Conservation (phyloP, 2,113 vertebrate genomes). For the Macrotus californicus region DNA sequence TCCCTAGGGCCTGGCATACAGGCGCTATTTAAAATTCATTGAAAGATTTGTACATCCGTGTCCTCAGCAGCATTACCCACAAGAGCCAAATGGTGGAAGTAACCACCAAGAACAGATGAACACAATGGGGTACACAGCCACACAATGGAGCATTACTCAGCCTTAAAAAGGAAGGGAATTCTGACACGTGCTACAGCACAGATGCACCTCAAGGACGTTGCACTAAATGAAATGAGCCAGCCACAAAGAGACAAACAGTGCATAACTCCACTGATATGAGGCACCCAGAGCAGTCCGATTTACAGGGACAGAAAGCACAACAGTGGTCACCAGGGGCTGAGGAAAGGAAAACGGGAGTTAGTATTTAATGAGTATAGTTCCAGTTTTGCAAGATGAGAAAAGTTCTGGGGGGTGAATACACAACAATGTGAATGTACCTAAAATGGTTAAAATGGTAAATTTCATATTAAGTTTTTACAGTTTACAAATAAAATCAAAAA, state of each 20-base stretch:
- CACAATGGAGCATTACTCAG: not conserved
- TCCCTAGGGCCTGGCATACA: not conserved
- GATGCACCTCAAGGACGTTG: not conserved
- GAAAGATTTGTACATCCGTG: not conserved
- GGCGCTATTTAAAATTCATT: not conserved
- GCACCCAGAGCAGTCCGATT: not conserved
- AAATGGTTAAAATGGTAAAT: not conserved
- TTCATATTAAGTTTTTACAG: not conserved
- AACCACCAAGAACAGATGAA: not conserved
- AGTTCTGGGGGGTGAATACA: not conserved
- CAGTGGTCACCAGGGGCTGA: not conserved
- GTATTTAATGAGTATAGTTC: not conserved
- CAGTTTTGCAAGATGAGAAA: not conserved
- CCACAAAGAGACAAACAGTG: not conserved
- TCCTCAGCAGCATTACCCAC: not conserved
- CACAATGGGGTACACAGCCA: not conserved
- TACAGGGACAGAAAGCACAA: not conserved
- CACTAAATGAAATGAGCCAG: not conserved
- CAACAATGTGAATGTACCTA: not conserved
- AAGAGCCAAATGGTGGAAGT: not conserved
- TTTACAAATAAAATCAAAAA: not conserved
- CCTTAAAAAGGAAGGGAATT: constrained; percentile 12
- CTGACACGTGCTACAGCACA: not conserved
- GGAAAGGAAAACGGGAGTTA: not conserved
- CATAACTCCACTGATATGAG: not conserved